Conservation (phyloP, 2,888 invertebrate genomes). For the Mythimna vitellina region DNA sequence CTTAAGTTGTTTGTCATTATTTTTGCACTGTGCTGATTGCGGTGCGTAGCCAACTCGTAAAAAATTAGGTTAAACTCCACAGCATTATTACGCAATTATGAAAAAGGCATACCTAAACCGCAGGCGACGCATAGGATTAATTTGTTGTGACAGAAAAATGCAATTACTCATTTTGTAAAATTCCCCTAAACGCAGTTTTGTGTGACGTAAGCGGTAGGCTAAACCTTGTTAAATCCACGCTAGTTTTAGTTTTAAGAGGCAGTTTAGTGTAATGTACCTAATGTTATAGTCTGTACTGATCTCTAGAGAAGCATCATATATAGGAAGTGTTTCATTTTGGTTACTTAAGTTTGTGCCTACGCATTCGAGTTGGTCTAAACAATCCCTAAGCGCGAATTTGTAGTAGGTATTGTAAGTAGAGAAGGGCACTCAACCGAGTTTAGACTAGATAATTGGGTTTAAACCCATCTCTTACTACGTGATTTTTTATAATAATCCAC, state of each 20-base stretch:
- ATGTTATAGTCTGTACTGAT: constrained; percentile 35
- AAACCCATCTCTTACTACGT: not conserved
- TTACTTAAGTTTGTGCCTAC: constrained; percentile 8
- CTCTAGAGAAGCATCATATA: constrained; percentile 25
- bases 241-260: constrained; percentile 23
- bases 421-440: not conserved
- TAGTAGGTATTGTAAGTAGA: not conserved
- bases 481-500: not conserved
- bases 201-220: constrained; percentile 4
- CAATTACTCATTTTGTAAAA: constrained; percentile 40
- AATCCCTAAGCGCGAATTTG: not conserved
- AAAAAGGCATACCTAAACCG: constrained; percentile 6
- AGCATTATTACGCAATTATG: constrained; percentile 3
- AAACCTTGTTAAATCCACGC: constrained; percentile 19
- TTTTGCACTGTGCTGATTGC: constrained; percentile 17
- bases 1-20: constrained; percentile 32
- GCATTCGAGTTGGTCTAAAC: not conserved
- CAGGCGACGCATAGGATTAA: constrained; percentile 12
- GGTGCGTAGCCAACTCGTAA: constrained; percentile 8
- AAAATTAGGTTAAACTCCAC: constrained; percentile 5
- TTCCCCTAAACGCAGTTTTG: constrained; percentile 4
- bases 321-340: constrained; percentile 23
- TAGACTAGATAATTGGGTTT: not conserved
- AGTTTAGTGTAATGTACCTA: constrained; percentile 40
- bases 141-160: constrained; percentile 35